phyloP scores from a whole-genome alignment of 2,888 invertebrate species.

The Steinernema scapterisci region DNA sequence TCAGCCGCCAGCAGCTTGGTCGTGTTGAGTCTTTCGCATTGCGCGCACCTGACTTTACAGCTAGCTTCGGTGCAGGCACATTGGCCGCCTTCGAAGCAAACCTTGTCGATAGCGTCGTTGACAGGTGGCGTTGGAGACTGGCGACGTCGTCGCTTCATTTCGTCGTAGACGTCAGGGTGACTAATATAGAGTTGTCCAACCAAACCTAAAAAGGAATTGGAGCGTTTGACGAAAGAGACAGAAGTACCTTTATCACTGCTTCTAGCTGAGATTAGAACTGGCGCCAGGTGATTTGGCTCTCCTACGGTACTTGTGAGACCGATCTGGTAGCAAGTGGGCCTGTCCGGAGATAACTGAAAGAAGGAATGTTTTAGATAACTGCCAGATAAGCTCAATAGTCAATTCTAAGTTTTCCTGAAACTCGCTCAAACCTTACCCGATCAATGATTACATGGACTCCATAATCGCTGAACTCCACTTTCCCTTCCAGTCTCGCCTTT shows the following conservation, averaged over 20 bases:
- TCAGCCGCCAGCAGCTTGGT: background rate
- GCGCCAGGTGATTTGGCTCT: background rate
- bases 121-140: background rate
- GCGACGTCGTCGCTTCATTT: background rate
- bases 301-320: background rate
- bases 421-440: background rate
- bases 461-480: background rate
- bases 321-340: background rate
- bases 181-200: background rate
- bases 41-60: background rate
- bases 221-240: background rate
- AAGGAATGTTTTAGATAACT: background rate
- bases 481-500: background rate
- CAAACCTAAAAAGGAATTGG: background rate
- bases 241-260: background rate
- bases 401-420: background rate
- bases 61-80: background rate
- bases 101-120: constrained; percentile 8
- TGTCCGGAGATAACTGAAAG: background rate
- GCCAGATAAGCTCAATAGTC: background rate
- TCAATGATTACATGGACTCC: background rate
- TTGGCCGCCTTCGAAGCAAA: constrained; percentile 4
- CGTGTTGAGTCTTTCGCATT: background rate
- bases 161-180: background rate
- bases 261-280: background rate